Percentiles rank a stretch among this genome's conserved stretches.
Evolutionary conservation across 92 coral and sea anemone genomes (phyloP).

Genomic region (Anthopleura xanthogrammica): DNA sequence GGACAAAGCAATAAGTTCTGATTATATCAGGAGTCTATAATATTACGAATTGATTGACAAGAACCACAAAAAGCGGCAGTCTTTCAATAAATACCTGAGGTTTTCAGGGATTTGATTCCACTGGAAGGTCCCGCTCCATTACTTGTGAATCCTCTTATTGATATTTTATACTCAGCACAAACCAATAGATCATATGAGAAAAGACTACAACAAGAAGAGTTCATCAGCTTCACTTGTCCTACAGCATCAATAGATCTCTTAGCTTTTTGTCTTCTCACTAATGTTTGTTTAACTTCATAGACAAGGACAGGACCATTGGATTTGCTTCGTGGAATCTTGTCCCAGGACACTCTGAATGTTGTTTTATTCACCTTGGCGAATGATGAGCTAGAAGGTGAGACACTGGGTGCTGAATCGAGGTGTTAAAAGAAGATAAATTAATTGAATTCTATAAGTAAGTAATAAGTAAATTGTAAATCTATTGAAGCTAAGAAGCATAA

Average conservation of each 20-base stretch:
- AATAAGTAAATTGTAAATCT: too few relatives aligned
- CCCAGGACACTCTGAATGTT: slow-evolving; percentile 5
- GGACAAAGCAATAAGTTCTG: too few relatives aligned
- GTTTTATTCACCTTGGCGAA: background rate
- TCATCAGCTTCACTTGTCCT: background rate
- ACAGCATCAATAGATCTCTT: background rate
- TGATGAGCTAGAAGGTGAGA: background rate
- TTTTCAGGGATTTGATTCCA: background rate
- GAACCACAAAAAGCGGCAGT: too few relatives aligned
- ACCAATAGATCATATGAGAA: background rate
- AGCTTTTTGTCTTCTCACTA: background rate
- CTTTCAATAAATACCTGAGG: background rate
- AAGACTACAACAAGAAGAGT: background rate
- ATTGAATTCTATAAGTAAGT: too few relatives aligned
- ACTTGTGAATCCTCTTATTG: slow-evolving; percentile 16
- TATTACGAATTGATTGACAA: too few relatives aligned
- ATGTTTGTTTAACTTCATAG: background rate
- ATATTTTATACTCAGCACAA: background rate
- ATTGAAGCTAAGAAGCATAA: background rate
- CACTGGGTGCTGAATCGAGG: background rate
- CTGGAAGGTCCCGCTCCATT: slow-evolving; percentile 14
- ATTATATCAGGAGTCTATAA: too few relatives aligned
- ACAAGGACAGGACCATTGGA: background rate
- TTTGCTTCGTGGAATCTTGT: background rate
- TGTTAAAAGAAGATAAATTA: background rate